Base-by-base conservation (phyloP, 2,888 invertebrate species). In the Lepidochrysops patricia region DNA sequence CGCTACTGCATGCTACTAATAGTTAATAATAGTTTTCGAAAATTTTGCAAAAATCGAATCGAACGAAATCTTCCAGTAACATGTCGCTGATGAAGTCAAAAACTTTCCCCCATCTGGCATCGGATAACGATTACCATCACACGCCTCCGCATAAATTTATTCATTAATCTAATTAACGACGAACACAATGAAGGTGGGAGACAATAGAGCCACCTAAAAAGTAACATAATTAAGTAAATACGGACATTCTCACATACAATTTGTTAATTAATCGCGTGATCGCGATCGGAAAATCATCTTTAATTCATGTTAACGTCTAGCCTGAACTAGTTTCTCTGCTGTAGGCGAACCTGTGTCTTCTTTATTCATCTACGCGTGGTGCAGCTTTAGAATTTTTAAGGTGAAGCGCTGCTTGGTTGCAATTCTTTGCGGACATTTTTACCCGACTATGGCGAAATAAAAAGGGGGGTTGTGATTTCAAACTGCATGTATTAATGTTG, bases 231-330 rank as follows among this genome's bases (percentile, higher is more conserved):
- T 65, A 62, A 66, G 66, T 72, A 69, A 69, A 69, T 68, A 67
- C 63, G 62, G 64, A 65, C 66, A 72, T 80, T 79, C 78, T 74
- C 80, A 80, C 76, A 76, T 74, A 70, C 67, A 73, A 73, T 76
- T 72, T 70, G 71, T 71, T 70, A 70, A 70, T 69, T 68, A 69
- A 70, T 71, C 73, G 75, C 78, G 76, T 79, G 77, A 71, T 74
- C 69, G 68, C 72, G 71, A 68, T 68, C 69, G 27, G 54, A 54
- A 54, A 70, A 70, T 68, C 63, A 70, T 68, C 66, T 67, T 66
- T 65, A 67, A 67, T 68, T 64, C 64, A 66, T 67, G 68, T 65
- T 64, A 68, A 64, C 62, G 54, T 54, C 54, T 54, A 57, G 58
- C 49, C 62, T 65, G 54, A 60, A 43, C 62, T 62, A 56, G 57